Evolutionary conservation across 2,113 vertebrate species (phyloP).

Genomic region (Cavia porcellus): DNA sequence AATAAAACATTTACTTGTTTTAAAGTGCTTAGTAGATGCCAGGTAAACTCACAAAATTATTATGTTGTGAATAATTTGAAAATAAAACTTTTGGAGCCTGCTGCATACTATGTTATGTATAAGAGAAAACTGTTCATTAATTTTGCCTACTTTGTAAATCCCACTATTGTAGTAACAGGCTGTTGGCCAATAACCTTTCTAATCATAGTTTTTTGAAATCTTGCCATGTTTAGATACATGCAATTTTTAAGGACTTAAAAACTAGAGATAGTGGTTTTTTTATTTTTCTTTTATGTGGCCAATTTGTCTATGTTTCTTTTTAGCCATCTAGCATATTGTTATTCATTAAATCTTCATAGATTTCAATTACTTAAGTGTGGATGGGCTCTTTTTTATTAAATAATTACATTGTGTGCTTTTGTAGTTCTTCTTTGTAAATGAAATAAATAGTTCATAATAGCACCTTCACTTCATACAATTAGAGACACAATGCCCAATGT

Average conservation of each 20-base stretch:
- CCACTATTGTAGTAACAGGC: not conserved
- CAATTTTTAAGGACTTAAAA: constrained; percentile 47
- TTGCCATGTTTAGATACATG: not conserved
- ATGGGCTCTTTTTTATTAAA: constrained; percentile 35
- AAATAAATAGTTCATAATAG: constrained; percentile 16
- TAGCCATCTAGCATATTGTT: not conserved
- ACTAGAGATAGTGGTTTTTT: constrained; percentile 10
- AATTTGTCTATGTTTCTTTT: not conserved
- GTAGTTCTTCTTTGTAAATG: constrained; percentile 15
- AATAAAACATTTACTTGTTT: constrained; percentile 46
- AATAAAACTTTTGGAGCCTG: constrained; percentile 59
- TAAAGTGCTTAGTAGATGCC: constrained; percentile 60
- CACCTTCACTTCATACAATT: constrained; percentile 31
- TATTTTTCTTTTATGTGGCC: constrained; percentile 40
- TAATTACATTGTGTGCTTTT: constrained; percentile 65
- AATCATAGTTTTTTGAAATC: constrained; percentile 37
- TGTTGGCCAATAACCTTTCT: constrained; percentile 21
- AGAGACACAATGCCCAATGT: not conserved
- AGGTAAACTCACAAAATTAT: constrained; percentile 70
- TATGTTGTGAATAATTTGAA: constrained; percentile 74
- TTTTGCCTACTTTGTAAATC: not conserved
- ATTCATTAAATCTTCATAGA: constrained; percentile 35
- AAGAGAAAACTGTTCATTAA: constrained; percentile 8
- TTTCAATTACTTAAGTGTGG: constrained; percentile 4
- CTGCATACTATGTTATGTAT: not conserved